These are phyloP conservation scores for Stichodactyla mertensii DNA, from an alignment of 64 coral and sea anemone species.

Conservation along the genomic window DNA sequence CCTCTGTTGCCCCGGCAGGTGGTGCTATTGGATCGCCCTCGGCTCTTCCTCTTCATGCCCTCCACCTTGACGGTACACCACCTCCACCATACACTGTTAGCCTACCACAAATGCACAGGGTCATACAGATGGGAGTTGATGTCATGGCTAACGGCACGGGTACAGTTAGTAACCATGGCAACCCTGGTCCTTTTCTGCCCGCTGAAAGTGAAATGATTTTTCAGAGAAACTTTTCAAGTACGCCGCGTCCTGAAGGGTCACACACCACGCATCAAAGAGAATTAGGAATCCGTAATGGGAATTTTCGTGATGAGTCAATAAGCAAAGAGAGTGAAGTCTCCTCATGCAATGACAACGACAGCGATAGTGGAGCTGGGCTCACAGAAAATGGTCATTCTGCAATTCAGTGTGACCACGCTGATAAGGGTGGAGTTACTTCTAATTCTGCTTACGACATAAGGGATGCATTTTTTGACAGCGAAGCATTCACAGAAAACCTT, in stretches of 20 bases:
- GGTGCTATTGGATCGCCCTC: conserved; percentile 39
- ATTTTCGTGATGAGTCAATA: no score
- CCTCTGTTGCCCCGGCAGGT: no score
- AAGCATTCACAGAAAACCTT: no score
- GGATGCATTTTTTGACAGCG: no score
- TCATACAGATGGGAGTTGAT: conserved; percentile 34
- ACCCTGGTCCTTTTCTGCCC: not conserved
- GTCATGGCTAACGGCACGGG: not conserved
- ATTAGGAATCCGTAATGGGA: not conserved
- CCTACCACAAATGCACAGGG: conserved; percentile 44
- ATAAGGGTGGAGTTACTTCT: no score
- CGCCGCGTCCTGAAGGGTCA: not conserved
- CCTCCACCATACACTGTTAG: conserved; percentile 61
- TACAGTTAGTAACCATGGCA: not conserved
- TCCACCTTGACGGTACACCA: conserved; percentile 43
- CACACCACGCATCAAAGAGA: not conserved
- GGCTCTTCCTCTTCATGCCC: conserved; percentile 25
- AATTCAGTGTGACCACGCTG: no score
- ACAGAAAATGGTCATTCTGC: no score
- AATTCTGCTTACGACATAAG: no score
- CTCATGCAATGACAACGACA: no score
- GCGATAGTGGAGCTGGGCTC: no score
- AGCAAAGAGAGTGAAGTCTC: no score
- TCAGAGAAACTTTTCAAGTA: not conserved
- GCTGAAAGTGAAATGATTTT: not conserved